These are phyloP conservation scores for Alexandromys oeconomus DNA, from an alignment of 2,797 vertebrate genomes.

Conservation along the genomic window DNA sequence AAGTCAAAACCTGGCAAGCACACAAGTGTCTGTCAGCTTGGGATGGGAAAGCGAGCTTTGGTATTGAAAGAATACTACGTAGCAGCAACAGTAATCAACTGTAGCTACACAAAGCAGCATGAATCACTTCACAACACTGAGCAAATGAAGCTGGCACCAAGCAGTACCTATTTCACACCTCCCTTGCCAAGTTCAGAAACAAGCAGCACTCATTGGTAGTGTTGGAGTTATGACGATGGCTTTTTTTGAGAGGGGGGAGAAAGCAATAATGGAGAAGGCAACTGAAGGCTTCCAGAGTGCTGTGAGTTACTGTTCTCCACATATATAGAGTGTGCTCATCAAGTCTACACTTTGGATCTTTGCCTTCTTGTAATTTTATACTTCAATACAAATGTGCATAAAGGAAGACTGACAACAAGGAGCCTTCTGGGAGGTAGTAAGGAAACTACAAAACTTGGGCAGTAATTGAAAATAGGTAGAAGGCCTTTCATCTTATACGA, in stretches of 20 bases:
- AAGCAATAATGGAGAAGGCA: neutral
- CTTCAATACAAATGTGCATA: neutral
- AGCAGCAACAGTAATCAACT: neutral
- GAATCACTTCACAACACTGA: conserved; percentile 43
- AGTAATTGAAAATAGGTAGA: conserved; percentile 25
- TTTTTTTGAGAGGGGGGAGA: neutral
- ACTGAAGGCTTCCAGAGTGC: neutral
- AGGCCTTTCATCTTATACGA: conserved; percentile 39
- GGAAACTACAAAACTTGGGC: conserved; percentile 25
- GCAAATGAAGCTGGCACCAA: conserved; percentile 20
- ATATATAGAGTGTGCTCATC: neutral
- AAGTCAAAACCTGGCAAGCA: conserved; percentile 4
- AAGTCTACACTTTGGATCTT: neutral
- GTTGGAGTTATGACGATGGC: neutral
- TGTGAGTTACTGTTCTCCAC: neutral
- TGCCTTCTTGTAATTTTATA: neutral
- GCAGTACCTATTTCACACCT: conserved; percentile 38
- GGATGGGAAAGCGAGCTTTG: conserved; percentile 14
- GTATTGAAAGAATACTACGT: neutral
- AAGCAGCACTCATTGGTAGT: neutral
- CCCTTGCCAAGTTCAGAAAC: conserved; percentile 26
- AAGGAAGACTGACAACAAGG: neutral
- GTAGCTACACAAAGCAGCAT: neutral
- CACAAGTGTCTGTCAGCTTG: neutral
- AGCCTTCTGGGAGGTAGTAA: conserved; percentile 43